Conservation (phyloP, 2,113 vertebrate genomes). For the Antechinus flavipes region DNA sequence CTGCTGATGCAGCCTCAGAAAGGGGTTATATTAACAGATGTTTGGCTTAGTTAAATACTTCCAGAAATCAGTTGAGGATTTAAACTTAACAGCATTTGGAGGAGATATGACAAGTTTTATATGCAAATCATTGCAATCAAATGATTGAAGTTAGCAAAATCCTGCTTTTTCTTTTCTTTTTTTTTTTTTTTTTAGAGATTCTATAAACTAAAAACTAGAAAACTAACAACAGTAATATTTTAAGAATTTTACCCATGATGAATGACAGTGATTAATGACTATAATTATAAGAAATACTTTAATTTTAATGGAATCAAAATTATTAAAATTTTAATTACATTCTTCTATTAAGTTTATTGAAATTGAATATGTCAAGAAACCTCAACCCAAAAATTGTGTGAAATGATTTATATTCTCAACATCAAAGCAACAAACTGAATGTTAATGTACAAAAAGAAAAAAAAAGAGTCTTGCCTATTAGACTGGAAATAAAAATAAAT, state of each 20-base stretch:
- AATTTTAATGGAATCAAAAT: not conserved
- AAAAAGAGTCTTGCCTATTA: too few relatives aligned
- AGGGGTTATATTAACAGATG: not conserved
- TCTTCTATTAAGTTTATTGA: conserved; percentile 16
- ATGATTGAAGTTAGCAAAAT: not conserved
- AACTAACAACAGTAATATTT: conserved; percentile 23
- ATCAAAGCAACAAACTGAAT: not conserved
- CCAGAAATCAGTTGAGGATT: not conserved
- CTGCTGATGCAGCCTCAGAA: not conserved
- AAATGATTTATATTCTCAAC: not conserved
- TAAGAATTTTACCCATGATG: not conserved
- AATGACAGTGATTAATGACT: not conserved
- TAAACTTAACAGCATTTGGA: not conserved
- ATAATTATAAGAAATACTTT: not conserved
- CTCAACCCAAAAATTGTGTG: not conserved
- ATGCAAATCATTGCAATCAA: not conserved
- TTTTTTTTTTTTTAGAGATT: not conserved
- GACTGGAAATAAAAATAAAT: not conserved
- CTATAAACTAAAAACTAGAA: not conserved
- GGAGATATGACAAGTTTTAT: not conserved
- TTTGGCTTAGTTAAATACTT: conserved; percentile 2
- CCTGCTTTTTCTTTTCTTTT: too few relatives aligned
- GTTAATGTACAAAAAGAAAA: too few relatives aligned
- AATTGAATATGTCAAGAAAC: not conserved
- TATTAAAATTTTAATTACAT: not conserved